These are phyloP conservation scores for Pangasius larnaudii DNA, from an alignment of 2,797 vertebrate genomes.

Conservation along the genomic window DNA sequence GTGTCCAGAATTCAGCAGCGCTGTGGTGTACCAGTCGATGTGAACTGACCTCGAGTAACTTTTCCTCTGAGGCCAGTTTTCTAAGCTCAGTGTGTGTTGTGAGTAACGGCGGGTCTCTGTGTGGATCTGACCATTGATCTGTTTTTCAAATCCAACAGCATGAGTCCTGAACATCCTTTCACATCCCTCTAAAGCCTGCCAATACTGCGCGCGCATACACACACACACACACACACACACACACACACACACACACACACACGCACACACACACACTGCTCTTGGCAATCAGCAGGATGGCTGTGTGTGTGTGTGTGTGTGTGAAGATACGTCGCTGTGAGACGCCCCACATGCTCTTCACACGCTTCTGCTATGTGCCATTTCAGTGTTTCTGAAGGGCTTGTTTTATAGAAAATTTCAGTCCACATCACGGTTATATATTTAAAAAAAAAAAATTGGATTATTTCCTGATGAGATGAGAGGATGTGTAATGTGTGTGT, in stretches of 20 bases:
- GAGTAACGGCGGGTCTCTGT: neutral
- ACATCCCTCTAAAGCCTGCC: conserved; percentile 49
- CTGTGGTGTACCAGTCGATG: neutral
- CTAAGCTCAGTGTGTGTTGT: conserved; percentile 6
- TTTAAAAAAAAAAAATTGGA: neutral
- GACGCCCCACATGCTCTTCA: conserved; percentile 12
- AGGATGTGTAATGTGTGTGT: neutral
- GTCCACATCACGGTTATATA: neutral
- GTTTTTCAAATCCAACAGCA: conserved; percentile 47
- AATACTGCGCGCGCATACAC: conserved; percentile 42
- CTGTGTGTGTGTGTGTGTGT: conserved; percentile 24
- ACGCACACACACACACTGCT: conserved; percentile 24
- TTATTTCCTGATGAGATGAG: neutral
- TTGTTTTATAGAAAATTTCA: neutral
- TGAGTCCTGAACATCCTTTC: conserved; percentile 43
- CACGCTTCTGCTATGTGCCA: neutral
- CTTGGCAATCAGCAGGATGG: conserved; percentile 22
- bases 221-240: conserved; percentile 27
- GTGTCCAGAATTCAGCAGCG: neutral
- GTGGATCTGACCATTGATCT: conserved; percentile 60
- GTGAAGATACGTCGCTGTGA: neutral
- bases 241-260: conserved; percentile 22
- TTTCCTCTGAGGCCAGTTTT: neutral
- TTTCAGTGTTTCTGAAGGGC: conserved; percentile 11
- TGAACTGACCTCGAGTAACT: neutral